Evolutionary conservation across 1,140 invertebrate genomes (phyloP), one percentile per base, ranked within the genome.

Genomic region (Luehdorfia chinensis): DNA sequence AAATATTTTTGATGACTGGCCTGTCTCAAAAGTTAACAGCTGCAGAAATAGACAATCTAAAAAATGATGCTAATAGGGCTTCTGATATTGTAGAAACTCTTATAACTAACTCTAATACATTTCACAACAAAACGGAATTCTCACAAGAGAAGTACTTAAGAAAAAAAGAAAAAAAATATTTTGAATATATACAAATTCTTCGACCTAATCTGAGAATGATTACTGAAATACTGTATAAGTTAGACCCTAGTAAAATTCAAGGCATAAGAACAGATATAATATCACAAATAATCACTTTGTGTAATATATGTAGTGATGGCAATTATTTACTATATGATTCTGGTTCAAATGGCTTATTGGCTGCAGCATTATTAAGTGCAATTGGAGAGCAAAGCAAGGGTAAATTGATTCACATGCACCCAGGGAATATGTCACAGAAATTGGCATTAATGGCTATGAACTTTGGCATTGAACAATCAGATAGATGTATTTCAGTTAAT

Each of bases 71-170:
- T 12, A 87, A 91, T 11, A 92, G 91, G 46, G 94, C 95, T 0
- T 92, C 92, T 45, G 92, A 95, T 72, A 96, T 98, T 48, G 92
- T 98, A 19, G 93, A 91, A 47, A 92, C 93, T 31, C 87, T 99
- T 2, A 93, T 98, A 27, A 93, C 93, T 52, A 97, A 97, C 74
- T 98, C 96, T 28, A 93, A 91, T 50, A 96, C 95, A 5, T 96
- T 96, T 80, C 88, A 90, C 15, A 88, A 90, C 18, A 98, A 97
- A 89, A 98, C 96, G 0, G 94, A 94, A 66, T 98, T 93, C 77
- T 95, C 96, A 0, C 96, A 98, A 80, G 94, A 96, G 60, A 98
- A 98, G 76, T 98, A 98, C 77, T 89, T 98, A 4, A 94, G 93
- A 34, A 98, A 98, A 74, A 98, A 98, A 78, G 94, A 96, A 60